These are phyloP conservation scores for Nannoperca australis DNA, from an alignment of 2,797 vertebrate species.

Conservation along the genomic window DNA sequence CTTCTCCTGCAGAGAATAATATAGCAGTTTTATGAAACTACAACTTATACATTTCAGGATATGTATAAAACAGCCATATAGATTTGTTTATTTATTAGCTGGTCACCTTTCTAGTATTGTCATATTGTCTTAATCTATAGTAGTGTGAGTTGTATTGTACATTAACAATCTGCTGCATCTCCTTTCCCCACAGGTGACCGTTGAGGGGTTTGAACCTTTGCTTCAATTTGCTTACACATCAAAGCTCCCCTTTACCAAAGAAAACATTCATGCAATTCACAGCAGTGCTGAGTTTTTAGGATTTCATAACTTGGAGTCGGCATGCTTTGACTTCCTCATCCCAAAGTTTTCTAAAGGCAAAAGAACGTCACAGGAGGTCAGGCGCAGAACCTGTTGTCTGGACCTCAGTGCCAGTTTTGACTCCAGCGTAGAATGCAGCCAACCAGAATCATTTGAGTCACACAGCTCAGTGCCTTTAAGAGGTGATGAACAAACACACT, in stretches of 20 bases:
- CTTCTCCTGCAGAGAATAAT: neutral
- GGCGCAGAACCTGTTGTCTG: conserved; percentile 81
- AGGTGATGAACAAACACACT: conserved; percentile 71
- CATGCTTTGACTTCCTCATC: conserved; percentile 95
- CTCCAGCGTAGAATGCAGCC: conserved; percentile 65
- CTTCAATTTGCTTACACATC: conserved; percentile 97
- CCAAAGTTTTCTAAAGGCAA: conserved; percentile 90
- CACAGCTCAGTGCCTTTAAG: conserved; percentile 73
- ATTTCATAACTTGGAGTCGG: conserved; percentile 92
- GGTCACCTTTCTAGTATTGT: neutral
- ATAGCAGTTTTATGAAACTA: neutral
- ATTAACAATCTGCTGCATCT: conserved; percentile 19
- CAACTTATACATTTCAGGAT: neutral
- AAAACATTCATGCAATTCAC: conserved; percentile 93
- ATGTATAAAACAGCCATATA: neutral
- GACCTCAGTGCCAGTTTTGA: conserved; percentile 57
- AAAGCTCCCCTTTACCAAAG: conserved; percentile 94
- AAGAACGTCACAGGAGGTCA: conserved; percentile 74
- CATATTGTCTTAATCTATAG: neutral
- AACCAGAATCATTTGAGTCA: conserved; percentile 56
- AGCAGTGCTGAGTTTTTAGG: conserved; percentile 91
- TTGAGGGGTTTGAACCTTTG: conserved; percentile 94
- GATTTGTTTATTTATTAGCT: conserved; percentile 2
- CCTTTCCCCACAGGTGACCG: conserved; percentile 87
- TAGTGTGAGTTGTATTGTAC: neutral